Evolutionary conservation across 2,888 invertebrate species (phyloP).

Genomic region (Antheraea assamensis): DNA sequence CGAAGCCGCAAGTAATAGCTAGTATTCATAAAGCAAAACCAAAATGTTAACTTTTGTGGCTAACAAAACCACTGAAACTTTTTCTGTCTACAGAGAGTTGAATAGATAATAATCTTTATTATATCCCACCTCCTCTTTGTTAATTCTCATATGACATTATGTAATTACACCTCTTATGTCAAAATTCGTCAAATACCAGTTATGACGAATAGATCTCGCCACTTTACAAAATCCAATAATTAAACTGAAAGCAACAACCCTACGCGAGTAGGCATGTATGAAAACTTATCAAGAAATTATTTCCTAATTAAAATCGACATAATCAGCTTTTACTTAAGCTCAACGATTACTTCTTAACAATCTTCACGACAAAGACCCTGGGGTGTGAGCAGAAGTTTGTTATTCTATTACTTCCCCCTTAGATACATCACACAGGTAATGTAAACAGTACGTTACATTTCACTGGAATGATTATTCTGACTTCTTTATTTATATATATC

Average conservation of each 20-base stretch:
- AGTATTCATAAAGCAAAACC: too few species aligned
- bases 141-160: too few species aligned
- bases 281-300: background rate
- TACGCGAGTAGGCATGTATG: background rate
- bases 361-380: slow-evolving; percentile 35
- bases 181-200: too few species aligned
- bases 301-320: slow-evolving; percentile 11
- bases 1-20: too few species aligned
- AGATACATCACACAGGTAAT: slow-evolving; percentile 8
- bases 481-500: background rate
- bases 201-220: background rate
- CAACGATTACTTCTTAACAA: slow-evolving; percentile 40
- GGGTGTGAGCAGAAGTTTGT: slow-evolving; percentile 40
- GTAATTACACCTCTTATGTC: too few species aligned
- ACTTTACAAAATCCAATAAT: background rate
- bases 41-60: too few species aligned
- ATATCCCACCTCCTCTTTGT: too few species aligned
- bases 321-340: slow-evolving; percentile 36
- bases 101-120: too few species aligned
- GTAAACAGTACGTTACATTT: slow-evolving; percentile 1
- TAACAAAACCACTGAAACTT: too few species aligned
- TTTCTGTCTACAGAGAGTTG: too few species aligned
- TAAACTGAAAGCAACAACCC: background rate
- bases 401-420: slow-evolving; percentile 47
- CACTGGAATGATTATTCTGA: background rate